phyloP scores from a whole-genome alignment of 2,888 invertebrate genomes.

The Platycheirus albimanus region DNA sequence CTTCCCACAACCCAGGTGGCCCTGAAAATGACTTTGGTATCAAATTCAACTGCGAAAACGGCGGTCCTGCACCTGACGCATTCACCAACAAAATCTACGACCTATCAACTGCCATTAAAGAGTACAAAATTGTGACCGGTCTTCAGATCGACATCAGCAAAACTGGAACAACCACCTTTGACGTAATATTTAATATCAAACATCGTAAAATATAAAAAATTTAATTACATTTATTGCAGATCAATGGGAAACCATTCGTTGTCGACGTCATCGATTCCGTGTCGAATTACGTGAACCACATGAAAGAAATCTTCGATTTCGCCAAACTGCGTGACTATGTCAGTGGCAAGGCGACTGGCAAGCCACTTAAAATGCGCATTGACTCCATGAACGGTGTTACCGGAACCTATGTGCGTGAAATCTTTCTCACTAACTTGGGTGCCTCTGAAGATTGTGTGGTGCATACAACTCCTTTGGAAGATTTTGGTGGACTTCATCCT shows the following conservation, averaged over 20 bases:
- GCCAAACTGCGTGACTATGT: conserved; percentile 88
- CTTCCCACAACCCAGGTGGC: conserved; percentile 99
- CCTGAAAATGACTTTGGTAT: conserved; percentile 99
- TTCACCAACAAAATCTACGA: conserved; percentile 95
- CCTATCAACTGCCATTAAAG: conserved; percentile 89
- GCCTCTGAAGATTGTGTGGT: conserved; percentile 88
- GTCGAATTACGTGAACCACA: conserved; percentile 92
- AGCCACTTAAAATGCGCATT: conserved; percentile 92
- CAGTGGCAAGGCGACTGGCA: conserved; percentile 86
- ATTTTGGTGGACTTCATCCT: conserved; percentile 98
- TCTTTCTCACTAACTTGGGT: conserved; percentile 94
- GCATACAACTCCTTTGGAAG: conserved; percentile 91
- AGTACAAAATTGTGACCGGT: conserved; percentile 91
- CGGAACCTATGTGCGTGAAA: conserved; percentile 95
- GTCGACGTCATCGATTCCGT: conserved; percentile 97
- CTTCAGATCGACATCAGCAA: conserved; percentile 90
- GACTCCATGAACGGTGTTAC: conserved; percentile 99
- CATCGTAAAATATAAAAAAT: neutral
- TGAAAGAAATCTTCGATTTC: conserved; percentile 99
- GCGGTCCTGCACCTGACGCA: conserved; percentile 97
- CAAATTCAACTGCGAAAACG: conserved; percentile 98
- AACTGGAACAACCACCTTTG: conserved; percentile 87
- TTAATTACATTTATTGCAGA: conserved; percentile 81
- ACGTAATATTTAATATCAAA: conserved; percentile 76
- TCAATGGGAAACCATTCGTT: conserved; percentile 88